Evolutionary conservation across 2,888 invertebrate species (phyloP).

Genomic region (Pogonocherus hispidulus): DNA sequence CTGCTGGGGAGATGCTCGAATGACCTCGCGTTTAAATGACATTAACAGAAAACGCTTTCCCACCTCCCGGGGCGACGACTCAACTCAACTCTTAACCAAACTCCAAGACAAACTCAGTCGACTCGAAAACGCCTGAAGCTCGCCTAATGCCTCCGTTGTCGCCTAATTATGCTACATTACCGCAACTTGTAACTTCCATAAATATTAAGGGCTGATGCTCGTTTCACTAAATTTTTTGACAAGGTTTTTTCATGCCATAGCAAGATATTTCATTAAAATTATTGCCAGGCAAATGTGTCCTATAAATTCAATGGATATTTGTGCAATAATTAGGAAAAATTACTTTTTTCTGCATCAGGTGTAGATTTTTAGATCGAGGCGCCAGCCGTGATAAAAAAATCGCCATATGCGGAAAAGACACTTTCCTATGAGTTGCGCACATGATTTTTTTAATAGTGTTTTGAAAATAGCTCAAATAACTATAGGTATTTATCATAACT

Average conservation of each 20-base stretch:
- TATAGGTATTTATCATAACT: no score
- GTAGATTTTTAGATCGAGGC: no score
- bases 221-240: conserved; percentile 33
- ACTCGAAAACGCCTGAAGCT: conserved; percentile 41
- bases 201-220: conserved; percentile 21
- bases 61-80: conserved; percentile 40
- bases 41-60: conserved; percentile 61
- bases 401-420: no score
- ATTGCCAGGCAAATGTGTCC: no score
- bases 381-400: no score
- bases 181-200: conserved; percentile 31
- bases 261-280: conserved; percentile 9
- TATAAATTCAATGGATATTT: no score
- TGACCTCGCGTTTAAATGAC: conserved; percentile 62
- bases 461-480: no score
- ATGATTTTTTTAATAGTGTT: no score
- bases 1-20: conserved; percentile 59
- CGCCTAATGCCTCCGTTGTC: conserved; percentile 47
- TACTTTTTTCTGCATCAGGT: no score
- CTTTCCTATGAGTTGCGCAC: no score
- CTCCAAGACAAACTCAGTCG: conserved; percentile 35
- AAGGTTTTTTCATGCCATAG: conserved; percentile 16
- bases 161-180: conserved; percentile 46
- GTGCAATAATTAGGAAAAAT: no score
- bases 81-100: conserved; percentile 31